phyloP scores from a whole-genome alignment of 2,797 vertebrate species.

The Alfaro cultratus region DNA sequence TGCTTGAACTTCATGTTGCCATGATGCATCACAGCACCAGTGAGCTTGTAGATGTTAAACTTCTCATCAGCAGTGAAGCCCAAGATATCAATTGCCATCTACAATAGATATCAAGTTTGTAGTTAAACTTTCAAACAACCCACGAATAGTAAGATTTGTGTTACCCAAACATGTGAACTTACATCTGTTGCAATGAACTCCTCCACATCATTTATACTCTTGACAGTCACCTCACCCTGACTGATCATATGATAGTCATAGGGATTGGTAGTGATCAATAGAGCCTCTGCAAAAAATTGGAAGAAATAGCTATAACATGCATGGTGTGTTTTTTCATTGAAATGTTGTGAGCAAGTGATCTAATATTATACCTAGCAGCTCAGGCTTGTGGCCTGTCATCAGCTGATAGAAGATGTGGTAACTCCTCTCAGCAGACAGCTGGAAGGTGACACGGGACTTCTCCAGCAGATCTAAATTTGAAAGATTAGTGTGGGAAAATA shows the following conservation, averaged over 20 bases:
- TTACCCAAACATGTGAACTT: not conserved
- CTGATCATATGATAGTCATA: constrained; percentile 88
- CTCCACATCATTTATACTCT: constrained; percentile 89
- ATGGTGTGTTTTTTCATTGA: not conserved
- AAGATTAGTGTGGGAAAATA: not conserved
- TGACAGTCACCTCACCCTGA: constrained; percentile 88
- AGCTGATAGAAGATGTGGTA: constrained; percentile 93
- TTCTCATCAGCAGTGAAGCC: constrained; percentile 85
- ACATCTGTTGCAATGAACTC: constrained; percentile 89
- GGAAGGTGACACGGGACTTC: constrained; percentile 89
- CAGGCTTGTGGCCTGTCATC: constrained; percentile 88
- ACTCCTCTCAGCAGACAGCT: constrained; percentile 88
- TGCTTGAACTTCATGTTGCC: constrained; percentile 89
- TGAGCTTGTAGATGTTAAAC: constrained; percentile 84
- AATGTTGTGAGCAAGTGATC: not conserved
- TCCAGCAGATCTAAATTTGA: constrained; percentile 70
- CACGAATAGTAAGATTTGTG: not conserved
- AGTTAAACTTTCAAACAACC: not conserved
- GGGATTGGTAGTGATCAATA: constrained; percentile 90
- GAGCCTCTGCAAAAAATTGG: constrained; percentile 79
- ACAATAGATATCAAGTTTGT: not conserved
- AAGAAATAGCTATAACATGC: not conserved
- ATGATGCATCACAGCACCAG: constrained; percentile 85
- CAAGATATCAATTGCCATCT: constrained; percentile 86
- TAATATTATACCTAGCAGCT: constrained; percentile 71